These are phyloP conservation scores for Eumacrocentrus americanus DNA, from an alignment of 2,888 invertebrate genomes.

Conservation along the genomic window DNA sequence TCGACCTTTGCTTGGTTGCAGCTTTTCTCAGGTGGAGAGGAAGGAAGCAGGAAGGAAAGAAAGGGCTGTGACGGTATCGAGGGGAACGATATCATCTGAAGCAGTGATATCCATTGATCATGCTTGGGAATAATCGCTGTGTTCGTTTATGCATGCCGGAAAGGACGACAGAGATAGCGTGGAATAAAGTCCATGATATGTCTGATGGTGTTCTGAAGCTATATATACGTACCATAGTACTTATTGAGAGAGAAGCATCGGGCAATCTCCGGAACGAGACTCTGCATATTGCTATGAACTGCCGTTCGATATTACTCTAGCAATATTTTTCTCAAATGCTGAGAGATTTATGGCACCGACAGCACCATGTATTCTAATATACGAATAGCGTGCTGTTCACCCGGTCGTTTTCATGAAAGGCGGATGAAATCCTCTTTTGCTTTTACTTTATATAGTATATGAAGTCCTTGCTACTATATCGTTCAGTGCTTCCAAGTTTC, in stretches of 20 bases:
- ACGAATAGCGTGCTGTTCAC: constrained; percentile 21
- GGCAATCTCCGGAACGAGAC: constrained; percentile 1
- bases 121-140: constrained; percentile 16
- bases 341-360: constrained; percentile 25
- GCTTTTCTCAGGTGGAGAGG: constrained; percentile 6
- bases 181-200: constrained; percentile 12
- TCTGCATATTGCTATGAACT: constrained; percentile 19
- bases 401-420: constrained; percentile 5
- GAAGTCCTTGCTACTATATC: no score
- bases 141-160: constrained; percentile 5
- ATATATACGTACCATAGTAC: neutral
- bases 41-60: neutral
- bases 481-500: no score
- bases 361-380: constrained; percentile 24
- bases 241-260: neutral
- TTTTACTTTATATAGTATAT: no score
- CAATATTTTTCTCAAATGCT: constrained; percentile 16
- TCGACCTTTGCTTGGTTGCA: constrained; percentile 21
- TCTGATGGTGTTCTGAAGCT: neutral
- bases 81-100: constrained; percentile 29
- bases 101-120: constrained; percentile 32
- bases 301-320: constrained; percentile 15
- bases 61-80: constrained; percentile 9
- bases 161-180: constrained; percentile 5
- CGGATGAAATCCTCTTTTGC: constrained; percentile 11